phyloP scores from a whole-genome alignment of 2,797 vertebrate species.

The Chrosomus eos region DNA sequence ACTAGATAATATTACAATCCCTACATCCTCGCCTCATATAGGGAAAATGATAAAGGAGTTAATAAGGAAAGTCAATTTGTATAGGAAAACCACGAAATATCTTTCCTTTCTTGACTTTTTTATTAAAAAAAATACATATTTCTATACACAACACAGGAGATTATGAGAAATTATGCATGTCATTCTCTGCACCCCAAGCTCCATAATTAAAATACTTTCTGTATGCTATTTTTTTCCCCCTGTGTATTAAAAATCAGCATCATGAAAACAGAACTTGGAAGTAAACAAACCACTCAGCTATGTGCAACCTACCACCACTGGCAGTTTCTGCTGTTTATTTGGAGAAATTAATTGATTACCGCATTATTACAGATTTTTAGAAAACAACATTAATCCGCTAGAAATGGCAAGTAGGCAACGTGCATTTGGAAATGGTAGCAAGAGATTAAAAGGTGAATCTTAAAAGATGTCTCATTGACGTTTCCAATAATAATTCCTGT shows the following conservation, averaged over 20 bases:
- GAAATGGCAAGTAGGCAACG: not conserved
- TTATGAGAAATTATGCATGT: conserved; percentile 55
- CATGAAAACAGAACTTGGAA: conserved; percentile 31
- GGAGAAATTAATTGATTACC: conserved; percentile 48
- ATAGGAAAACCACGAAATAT: conserved; percentile 42
- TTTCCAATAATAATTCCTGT: conserved; percentile 24
- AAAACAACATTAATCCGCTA: conserved; percentile 1
- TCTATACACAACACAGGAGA: conserved; percentile 45
- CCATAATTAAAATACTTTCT: conserved; percentile 59
- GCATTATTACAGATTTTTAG: conserved; percentile 27
- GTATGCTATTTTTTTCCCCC: conserved; percentile 21
- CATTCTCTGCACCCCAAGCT: conserved; percentile 47
- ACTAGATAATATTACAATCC: conserved; percentile 41
- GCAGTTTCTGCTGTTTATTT: conserved; percentile 32
- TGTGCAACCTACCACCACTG: conserved; percentile 41
- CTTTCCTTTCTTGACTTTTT: conserved; percentile 35
- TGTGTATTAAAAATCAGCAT: conserved; percentile 39
- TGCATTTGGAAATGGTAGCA: conserved; percentile 13
- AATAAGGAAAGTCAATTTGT: conserved; percentile 51
- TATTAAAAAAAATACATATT: conserved; percentile 44
- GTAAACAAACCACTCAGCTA: conserved; percentile 43
- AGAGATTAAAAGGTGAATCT: conserved; percentile 3
- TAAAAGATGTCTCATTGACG: conserved; percentile 15
- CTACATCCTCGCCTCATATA: conserved; percentile 23
- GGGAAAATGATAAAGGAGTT: conserved; percentile 40